Conservation (phyloP, 2,888 invertebrate species). For the Ametastegia equiseti region DNA sequence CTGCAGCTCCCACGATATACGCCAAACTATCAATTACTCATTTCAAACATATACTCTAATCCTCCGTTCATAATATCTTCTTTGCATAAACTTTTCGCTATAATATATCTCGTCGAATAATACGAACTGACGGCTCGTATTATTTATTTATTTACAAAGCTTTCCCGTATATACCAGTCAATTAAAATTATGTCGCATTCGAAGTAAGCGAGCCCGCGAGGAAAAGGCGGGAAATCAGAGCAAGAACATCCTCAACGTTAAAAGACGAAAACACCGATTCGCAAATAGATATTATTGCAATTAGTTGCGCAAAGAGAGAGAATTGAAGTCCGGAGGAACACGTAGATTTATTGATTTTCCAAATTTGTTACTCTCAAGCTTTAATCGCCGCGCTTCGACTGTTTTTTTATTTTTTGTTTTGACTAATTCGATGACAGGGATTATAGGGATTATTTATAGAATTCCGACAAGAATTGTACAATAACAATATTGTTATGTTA, state of each 20-base stretch:
- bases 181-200: too few species aligned
- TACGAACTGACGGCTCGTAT: too few species aligned
- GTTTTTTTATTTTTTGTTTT: too few species aligned
- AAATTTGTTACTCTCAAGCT: neutral
- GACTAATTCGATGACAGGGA: neutral
- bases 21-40: too few species aligned
- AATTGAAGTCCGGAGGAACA: neutral
- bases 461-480: neutral
- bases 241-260: neutral
- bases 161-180: too few species aligned
- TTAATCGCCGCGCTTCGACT: too few species aligned
- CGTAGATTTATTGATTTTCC: neutral
- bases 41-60: neutral
- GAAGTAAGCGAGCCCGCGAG: too few species aligned
- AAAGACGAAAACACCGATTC: neutral
- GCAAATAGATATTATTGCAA: neutral
- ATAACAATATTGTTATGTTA: conserved; percentile 13
- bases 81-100: too few species aligned
- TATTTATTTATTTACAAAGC: too few species aligned
- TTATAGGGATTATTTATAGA: neutral
- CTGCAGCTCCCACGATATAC: too few species aligned
- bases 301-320: neutral
- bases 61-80: too few species aligned
- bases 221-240: conserved; percentile 39
- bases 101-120: too few species aligned